Conservation (phyloP, 2,797 vertebrate genomes). For the Pseudochaenichthys georgianus region DNA sequence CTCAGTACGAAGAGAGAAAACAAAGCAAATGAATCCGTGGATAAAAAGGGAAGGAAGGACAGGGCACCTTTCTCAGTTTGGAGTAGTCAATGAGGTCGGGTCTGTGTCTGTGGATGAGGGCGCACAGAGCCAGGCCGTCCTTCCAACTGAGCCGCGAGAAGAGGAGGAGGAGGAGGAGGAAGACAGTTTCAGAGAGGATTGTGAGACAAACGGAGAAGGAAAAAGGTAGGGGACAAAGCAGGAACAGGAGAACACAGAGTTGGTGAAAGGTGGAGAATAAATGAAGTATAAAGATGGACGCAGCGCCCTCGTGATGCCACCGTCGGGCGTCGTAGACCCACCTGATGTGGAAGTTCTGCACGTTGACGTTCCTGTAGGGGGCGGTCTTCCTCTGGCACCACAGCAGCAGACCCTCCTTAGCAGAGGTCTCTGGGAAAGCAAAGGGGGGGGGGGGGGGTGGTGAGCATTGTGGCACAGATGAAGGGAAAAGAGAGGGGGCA, state of each 20-base stretch:
- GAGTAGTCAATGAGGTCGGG: conserved; percentile 91
- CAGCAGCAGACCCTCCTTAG: conserved; percentile 94
- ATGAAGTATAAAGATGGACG: neutral
- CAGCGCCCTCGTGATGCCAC: conserved; percentile 24
- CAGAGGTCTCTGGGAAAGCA: conserved; percentile 89
- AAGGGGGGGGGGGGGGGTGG: neutral
- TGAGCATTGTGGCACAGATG: neutral
- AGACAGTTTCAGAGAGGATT: conserved; percentile 7
- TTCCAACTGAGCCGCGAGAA: conserved; percentile 86
- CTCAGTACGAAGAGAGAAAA: neutral
- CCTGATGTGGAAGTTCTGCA: conserved; percentile 99
- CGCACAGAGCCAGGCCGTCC: conserved; percentile 93
- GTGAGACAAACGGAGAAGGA: neutral
- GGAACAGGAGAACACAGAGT: neutral
- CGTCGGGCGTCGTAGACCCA: conserved; percentile 56
- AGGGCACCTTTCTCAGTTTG: conserved; percentile 91
- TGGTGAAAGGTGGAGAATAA: neutral
- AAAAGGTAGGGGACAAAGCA: neutral
- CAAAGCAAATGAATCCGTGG: neutral
- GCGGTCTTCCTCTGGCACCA: conserved; percentile 99
- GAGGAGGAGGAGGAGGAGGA: neutral
- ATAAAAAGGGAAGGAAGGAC: conserved; percentile 5
- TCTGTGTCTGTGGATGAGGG: conserved; percentile 95
- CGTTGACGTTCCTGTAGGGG: conserved; percentile 97
- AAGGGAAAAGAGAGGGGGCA: neutral